phyloP scores from a whole-genome alignment of 2,888 invertebrate genomes.

The Teinopalpus imperialis region DNA sequence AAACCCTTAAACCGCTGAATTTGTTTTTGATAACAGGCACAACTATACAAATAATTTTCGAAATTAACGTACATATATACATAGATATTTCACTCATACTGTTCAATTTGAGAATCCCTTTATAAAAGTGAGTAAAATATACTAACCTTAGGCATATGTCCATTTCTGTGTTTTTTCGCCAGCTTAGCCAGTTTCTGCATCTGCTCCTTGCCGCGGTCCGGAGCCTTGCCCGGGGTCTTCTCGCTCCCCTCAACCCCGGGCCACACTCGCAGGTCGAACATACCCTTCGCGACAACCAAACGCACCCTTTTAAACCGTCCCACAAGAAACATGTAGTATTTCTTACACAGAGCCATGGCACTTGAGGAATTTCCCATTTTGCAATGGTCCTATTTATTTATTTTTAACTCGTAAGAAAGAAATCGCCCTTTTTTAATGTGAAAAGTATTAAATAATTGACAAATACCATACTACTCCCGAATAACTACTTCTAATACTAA shows the following conservation, averaged over 20 bases:
- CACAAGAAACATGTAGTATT: slow-evolving; percentile 41
- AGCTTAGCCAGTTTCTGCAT: slow-evolving; percentile 94
- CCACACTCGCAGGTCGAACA: slow-evolving; percentile 96
- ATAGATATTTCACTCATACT: too few relatives aligned
- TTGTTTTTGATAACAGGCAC: too few relatives aligned
- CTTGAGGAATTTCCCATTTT: slow-evolving; percentile 53
- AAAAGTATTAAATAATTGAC: neutral
- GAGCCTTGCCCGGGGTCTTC: slow-evolving; percentile 93
- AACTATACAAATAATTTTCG: too few relatives aligned
- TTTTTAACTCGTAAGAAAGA: too few relatives aligned
- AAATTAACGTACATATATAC: too few relatives aligned
- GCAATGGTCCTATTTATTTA: too few relatives aligned
- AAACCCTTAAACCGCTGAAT: too few relatives aligned
- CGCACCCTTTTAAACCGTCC: slow-evolving; percentile 38
- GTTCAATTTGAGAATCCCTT: too few relatives aligned
- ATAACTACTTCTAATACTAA: neutral
- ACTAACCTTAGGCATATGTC: slow-evolving; percentile 92
- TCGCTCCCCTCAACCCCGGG: slow-evolving; percentile 91
- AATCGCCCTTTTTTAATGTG: neutral
- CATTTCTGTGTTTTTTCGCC: slow-evolving; percentile 96
- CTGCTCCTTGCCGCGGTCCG: slow-evolving; percentile 90
- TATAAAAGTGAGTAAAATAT: neutral
- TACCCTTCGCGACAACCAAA: slow-evolving; percentile 78
- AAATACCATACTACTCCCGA: too few relatives aligned
- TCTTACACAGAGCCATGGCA: slow-evolving; percentile 41